phyloP scores from a whole-genome alignment of 2,888 invertebrate genomes.

The Prosapia bicincta region DNA sequence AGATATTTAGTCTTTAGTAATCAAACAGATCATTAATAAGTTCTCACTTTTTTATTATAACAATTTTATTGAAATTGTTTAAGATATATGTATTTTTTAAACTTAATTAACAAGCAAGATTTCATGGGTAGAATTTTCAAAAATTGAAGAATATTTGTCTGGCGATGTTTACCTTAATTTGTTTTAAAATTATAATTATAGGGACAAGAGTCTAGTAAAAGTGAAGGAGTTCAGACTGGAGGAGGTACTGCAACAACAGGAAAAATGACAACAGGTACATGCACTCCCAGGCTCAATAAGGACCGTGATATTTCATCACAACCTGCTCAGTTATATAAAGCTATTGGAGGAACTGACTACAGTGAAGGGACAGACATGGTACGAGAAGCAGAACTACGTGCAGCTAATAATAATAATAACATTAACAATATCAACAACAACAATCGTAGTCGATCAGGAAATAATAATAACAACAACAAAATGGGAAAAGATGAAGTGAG shows the following conservation, averaged over 20 bases:
- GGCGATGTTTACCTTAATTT: too few species aligned
- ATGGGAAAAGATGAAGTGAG: slow-evolving; percentile 27
- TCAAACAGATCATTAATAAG: too few species aligned
- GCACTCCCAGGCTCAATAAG: slow-evolving; percentile 39
- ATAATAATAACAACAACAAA: slow-evolving; percentile 46
- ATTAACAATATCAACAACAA: slow-evolving; percentile 68
- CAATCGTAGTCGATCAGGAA: slow-evolving; percentile 32
- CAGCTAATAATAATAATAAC: slow-evolving; percentile 61
- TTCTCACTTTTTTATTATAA: too few species aligned
- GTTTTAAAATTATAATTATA: neutral
- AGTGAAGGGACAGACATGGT: slow-evolving; percentile 60
- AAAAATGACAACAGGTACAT: slow-evolving; percentile 41
- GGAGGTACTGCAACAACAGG: slow-evolving; percentile 42
- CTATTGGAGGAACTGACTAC: slow-evolving; percentile 50
- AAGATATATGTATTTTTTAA: too few species aligned
- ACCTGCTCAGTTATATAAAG: slow-evolving; percentile 22
- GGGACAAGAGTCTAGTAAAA: slow-evolving; percentile 59
- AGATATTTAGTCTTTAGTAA: too few species aligned
- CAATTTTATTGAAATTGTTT: too few species aligned
- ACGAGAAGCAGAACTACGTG: slow-evolving; percentile 66
- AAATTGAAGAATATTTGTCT: too few species aligned
- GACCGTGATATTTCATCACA: slow-evolving; percentile 32
- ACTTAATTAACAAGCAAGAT: too few species aligned
- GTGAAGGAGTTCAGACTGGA: slow-evolving; percentile 82
- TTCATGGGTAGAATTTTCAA: too few species aligned